A percentile compares a stretch with the other conserved stretches of the same genome.
Evolutionary conservation across 1,140 invertebrate genomes (phyloP).

Genomic region (Hetaerina americana): DNA sequence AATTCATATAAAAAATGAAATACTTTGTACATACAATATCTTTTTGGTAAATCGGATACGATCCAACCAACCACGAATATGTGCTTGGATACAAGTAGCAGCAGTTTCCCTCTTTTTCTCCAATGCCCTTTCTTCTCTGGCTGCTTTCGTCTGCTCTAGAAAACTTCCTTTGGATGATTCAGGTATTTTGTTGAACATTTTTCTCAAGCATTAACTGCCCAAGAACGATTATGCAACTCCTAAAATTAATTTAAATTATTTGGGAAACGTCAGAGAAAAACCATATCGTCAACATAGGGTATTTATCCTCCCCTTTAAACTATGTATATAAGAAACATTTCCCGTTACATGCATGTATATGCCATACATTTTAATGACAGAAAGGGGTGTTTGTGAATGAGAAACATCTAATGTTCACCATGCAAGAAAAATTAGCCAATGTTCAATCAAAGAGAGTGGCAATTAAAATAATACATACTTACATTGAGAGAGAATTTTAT

Average conservation of each 20-base stretch:
- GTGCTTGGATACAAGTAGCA: slow-evolving; percentile 54
- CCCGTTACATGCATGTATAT: not conserved
- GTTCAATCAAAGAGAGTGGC: too few species aligned
- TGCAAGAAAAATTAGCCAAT: not conserved
- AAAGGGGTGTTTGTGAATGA: not conserved
- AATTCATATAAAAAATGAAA: slow-evolving; percentile 17
- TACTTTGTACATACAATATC: slow-evolving; percentile 43
- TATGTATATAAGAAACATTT: not conserved
- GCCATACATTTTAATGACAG: not conserved
- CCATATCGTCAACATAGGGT: not conserved
- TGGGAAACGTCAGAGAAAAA: not conserved
- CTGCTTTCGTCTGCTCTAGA: slow-evolving; percentile 72
- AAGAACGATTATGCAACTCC: not conserved
- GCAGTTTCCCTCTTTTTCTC: slow-evolving; percentile 64
- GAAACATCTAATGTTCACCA: not conserved
- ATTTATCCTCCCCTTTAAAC: not conserved
- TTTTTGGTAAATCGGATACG: slow-evolving; percentile 38
- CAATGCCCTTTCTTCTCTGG: slow-evolving; percentile 65
- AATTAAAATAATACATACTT: too few species aligned
- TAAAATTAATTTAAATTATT: not conserved
- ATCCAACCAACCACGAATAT: slow-evolving; percentile 55
- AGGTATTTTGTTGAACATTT: slow-evolving; percentile 41
- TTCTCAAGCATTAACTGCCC: slow-evolving; percentile 9
- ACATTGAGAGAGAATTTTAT: not conserved
- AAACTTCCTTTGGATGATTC: slow-evolving; percentile 49